A percentile compares a stretch with the other conserved stretches of the same genome.
Evolutionary conservation across 2,797 vertebrate species (phyloP).

Genomic region (Epinephelus awoara): DNA sequence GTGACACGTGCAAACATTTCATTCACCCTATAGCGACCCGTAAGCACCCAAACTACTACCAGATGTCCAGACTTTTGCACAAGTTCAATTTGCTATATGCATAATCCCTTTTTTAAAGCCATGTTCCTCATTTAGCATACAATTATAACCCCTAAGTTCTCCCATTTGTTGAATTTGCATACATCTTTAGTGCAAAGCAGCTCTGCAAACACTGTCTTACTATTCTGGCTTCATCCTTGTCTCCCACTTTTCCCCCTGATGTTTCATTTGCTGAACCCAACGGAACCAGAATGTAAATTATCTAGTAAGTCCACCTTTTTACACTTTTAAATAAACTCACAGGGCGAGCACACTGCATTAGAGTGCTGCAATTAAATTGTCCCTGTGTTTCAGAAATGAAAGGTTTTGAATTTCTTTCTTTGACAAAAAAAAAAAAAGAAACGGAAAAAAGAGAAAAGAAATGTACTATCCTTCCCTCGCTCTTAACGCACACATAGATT

Average conservation of each 20-base stretch:
- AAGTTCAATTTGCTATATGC: background rate
- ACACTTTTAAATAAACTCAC: slow-evolving; percentile 23
- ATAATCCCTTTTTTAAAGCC: no score
- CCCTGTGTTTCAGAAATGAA: slow-evolving; percentile 34
- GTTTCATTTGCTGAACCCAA: slow-evolving; percentile 6
- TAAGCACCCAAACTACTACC: background rate
- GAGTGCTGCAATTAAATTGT: slow-evolving; percentile 26
- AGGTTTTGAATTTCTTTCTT: slow-evolving; percentile 12
- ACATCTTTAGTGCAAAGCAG: background rate
- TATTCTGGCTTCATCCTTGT: slow-evolving; percentile 8
- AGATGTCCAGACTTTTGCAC: background rate
- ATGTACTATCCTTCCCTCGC: background rate
- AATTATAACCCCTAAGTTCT: background rate
- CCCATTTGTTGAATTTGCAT: slow-evolving; percentile 6
- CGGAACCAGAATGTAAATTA: slow-evolving; percentile 31
- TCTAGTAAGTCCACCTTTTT: slow-evolving; percentile 14
- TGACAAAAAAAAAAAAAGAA: background rate
- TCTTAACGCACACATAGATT: slow-evolving; percentile 27
- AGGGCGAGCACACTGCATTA: background rate
- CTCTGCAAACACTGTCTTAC: background rate
- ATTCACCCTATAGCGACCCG: background rate
- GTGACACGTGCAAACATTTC: slow-evolving; percentile 2
- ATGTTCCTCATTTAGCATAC: background rate
- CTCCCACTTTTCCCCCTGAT: background rate
- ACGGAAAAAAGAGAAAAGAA: background rate